These are phyloP conservation scores for Thaumetopoea pityocampa DNA, from an alignment of 1,140 invertebrate species.

Conservation along the genomic window DNA sequence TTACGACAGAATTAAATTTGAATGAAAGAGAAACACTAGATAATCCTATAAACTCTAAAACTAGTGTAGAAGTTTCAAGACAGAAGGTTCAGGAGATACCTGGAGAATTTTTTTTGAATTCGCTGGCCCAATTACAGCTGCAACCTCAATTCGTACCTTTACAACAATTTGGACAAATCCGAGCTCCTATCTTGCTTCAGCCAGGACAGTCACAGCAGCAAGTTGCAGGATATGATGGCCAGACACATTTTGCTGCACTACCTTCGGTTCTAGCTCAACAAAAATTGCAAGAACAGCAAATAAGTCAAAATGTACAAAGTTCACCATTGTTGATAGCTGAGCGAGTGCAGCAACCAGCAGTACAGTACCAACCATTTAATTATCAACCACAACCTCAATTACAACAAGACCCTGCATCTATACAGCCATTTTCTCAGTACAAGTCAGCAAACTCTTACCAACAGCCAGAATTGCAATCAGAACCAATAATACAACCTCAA, in stretches of 20 bases:
- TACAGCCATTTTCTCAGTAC: no score
- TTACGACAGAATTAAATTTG: slow-evolving; percentile 42
- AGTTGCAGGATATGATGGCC: slow-evolving; percentile 42
- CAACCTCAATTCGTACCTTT: slow-evolving; percentile 48
- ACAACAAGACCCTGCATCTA: slow-evolving; percentile 13
- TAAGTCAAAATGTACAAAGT: slow-evolving; percentile 34
- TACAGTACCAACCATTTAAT: not conserved
- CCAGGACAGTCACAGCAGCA: slow-evolving; percentile 31
- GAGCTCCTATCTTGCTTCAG: slow-evolving; percentile 42
- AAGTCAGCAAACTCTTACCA: no score
- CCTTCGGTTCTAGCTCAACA: slow-evolving; percentile 58
- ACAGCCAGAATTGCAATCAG: no score
- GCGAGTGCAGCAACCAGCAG: slow-evolving; percentile 18
- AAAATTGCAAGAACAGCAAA: slow-evolving; percentile 34
- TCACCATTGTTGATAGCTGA: slow-evolving; percentile 37
- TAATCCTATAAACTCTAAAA: slow-evolving; percentile 19
- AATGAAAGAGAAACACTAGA: slow-evolving; percentile 52
- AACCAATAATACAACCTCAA: no score
- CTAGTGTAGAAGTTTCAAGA: slow-evolving; percentile 55
- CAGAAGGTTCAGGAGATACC: slow-evolving; percentile 62
- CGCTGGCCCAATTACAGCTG: slow-evolving; percentile 48
- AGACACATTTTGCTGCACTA: slow-evolving; percentile 52
- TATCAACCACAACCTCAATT: slow-evolving; percentile 11
- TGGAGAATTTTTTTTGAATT: slow-evolving; percentile 51
- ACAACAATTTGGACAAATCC: slow-evolving; percentile 45